These are phyloP conservation scores for Irena cyanogastra DNA, from an alignment of 2,113 vertebrate genomes.

Conservation along the genomic window DNA sequence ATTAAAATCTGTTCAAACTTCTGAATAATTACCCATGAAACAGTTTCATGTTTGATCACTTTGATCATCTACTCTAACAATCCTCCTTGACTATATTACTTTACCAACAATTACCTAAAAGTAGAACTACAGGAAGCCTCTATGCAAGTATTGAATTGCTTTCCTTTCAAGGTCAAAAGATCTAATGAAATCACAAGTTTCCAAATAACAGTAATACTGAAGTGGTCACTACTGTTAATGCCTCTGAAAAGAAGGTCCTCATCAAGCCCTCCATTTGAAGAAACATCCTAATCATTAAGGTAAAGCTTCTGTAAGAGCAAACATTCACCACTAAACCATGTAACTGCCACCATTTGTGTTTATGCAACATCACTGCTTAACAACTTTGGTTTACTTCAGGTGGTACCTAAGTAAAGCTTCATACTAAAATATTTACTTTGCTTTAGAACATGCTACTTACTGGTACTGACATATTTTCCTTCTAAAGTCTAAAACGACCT, in stretches of 20 bases:
- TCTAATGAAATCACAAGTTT: neutral
- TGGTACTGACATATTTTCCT: neutral
- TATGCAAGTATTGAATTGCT: neutral
- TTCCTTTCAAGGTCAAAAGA: neutral
- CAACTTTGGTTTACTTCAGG: neutral
- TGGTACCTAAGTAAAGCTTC: neutral
- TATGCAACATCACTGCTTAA: neutral
- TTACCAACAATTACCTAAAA: neutral
- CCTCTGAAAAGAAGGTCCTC: neutral
- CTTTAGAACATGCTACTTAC: neutral
- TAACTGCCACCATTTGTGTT: neutral
- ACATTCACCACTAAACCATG: neutral
- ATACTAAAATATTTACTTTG: neutral
- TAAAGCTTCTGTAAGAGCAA: neutral
- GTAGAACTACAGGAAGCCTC: neutral
- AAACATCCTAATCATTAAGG: neutral
- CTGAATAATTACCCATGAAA: neutral
- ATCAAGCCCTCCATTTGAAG: neutral
- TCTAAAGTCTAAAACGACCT: neutral
- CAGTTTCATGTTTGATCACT: neutral
- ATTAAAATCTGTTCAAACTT: neutral
- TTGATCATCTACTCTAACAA: neutral
- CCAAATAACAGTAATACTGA: neutral
- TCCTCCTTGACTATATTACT: neutral
- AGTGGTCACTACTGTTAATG: neutral